Conservation (phyloP, 2,797 vertebrate genomes). For the Carapus acus region DNA sequence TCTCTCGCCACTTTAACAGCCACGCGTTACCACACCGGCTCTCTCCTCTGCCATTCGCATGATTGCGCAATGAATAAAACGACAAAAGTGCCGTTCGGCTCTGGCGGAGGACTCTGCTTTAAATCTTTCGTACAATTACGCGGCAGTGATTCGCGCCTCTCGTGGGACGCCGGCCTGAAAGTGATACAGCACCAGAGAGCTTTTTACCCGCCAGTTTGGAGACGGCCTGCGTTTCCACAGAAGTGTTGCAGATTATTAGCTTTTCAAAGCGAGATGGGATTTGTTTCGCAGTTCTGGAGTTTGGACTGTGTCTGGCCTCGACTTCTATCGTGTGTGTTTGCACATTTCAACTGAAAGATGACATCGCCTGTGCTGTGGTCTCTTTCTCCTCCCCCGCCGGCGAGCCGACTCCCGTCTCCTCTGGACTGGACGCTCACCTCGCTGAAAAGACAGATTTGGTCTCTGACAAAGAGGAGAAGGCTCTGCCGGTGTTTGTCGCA, state of each 20-base stretch:
- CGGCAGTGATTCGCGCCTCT: conserved; percentile 20
- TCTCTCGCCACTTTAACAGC: conserved; percentile 51
- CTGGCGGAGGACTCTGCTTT: conserved; percentile 24
- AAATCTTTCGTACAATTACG: conserved; percentile 20
- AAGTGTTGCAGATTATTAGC: conserved; percentile 8
- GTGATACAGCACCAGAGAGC: conserved; percentile 5
- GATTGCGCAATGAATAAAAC: conserved; percentile 26
- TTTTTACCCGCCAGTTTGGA: conserved; percentile 18
- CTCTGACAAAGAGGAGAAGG: background rate
- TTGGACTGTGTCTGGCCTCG: conserved; percentile 4
- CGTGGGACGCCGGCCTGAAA: conserved; percentile 6
- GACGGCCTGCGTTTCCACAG: conserved; percentile 16
- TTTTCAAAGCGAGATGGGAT: conserved; percentile 17
- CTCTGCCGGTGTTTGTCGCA: too few species aligned
- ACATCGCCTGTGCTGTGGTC: too few species aligned
- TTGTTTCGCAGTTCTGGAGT: conserved; percentile 9
- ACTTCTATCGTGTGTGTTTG: too few species aligned
- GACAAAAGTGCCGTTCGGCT: conserved; percentile 28
- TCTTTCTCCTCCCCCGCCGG: too few species aligned
- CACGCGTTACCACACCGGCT: conserved; percentile 48
- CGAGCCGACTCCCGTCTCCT: too few species aligned
- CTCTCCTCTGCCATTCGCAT: conserved; percentile 41
- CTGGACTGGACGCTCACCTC: conserved; percentile 2
- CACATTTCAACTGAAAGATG: conserved; percentile 8
- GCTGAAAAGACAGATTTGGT: background rate